These are phyloP conservation scores for Sula dactylatra DNA, from an alignment of 2,113 vertebrate genomes.

Conservation along the genomic window DNA sequence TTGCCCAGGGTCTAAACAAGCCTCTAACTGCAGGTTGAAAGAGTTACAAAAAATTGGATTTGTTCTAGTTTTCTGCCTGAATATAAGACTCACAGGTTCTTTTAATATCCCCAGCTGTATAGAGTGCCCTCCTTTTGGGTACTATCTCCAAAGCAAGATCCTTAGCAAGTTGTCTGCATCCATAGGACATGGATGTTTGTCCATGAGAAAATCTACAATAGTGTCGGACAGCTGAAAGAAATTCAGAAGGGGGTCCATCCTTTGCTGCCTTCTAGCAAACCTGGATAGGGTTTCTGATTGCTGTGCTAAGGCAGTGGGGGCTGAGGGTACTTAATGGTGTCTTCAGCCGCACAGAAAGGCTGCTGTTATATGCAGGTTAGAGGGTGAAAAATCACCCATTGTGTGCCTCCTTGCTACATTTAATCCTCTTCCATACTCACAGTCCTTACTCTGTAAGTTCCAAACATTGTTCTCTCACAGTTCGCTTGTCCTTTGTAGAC, in stretches of 20 bases:
- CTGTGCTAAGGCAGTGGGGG: not conserved
- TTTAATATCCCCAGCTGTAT: not conserved
- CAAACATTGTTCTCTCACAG: not conserved
- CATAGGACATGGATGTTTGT: not conserved
- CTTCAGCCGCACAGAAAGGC: not conserved
- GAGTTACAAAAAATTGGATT: not conserved
- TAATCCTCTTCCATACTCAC: not conserved
- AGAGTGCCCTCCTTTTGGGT: not conserved
- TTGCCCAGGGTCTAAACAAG: not conserved
- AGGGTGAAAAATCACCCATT: not conserved
- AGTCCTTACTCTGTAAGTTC: not conserved
- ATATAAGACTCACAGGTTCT: not conserved
- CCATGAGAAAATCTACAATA: not conserved
- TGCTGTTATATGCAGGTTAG: not conserved
- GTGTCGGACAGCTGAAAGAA: not conserved
- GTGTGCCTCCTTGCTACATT: rapidly evolving
- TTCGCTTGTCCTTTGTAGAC: not conserved
- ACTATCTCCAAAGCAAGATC: not conserved
- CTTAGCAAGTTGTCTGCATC: not conserved
- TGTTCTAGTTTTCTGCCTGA: not conserved
- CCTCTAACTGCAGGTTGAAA: not conserved
- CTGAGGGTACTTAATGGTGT: not conserved
- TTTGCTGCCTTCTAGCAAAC: not conserved
- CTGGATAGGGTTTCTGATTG: not conserved
- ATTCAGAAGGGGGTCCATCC: not conserved